Percentiles rank a stretch among this genome's conserved stretches.
These are phyloP conservation scores for Malthinus flaveolus DNA, from an alignment of 2,888 invertebrate genomes.

Conservation along the genomic window DNA sequence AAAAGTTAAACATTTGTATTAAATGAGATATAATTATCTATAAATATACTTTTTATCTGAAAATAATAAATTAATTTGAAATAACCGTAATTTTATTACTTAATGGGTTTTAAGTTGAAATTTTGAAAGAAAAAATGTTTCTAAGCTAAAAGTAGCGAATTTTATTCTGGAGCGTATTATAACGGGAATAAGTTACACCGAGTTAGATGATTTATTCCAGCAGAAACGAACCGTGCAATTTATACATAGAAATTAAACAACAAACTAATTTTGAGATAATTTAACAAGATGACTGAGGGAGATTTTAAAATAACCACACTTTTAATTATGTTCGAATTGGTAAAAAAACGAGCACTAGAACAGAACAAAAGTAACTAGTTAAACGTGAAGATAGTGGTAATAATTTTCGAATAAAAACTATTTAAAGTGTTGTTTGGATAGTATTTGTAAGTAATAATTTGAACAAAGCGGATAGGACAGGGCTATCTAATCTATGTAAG, in stretches of 20 bases:
- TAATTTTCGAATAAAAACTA: conserved; percentile 8
- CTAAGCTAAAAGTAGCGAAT: neutral
- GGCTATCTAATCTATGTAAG: conserved; percentile 45
- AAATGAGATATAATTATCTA: too few relatives aligned
- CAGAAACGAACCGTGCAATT: conserved; percentile 24
- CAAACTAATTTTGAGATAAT: conserved; percentile 14
- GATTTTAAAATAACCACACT: too few relatives aligned
- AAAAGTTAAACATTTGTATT: too few relatives aligned
- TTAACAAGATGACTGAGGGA: conserved; percentile 11
- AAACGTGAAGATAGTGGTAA: conserved; percentile 6
- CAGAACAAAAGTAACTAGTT: neutral
- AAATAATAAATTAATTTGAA: too few relatives aligned
- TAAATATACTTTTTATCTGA: too few relatives aligned
- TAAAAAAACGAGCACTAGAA: neutral
- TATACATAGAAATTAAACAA: conserved; percentile 15
- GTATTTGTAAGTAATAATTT: conserved; percentile 28
- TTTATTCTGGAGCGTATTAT: conserved; percentile 1
- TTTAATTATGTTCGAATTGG: too few relatives aligned
- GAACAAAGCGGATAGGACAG: conserved; percentile 28
- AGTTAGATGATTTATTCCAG: conserved; percentile 18
- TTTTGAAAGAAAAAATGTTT: neutral
- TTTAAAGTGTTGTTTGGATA: conserved; percentile 13
- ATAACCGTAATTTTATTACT: too few relatives aligned
- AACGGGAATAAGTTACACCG: neutral
- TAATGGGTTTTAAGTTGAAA: neutral